phyloP scores from a whole-genome alignment of 2,113 vertebrate species.

The Sinocyclocheilus rhinocerous region DNA sequence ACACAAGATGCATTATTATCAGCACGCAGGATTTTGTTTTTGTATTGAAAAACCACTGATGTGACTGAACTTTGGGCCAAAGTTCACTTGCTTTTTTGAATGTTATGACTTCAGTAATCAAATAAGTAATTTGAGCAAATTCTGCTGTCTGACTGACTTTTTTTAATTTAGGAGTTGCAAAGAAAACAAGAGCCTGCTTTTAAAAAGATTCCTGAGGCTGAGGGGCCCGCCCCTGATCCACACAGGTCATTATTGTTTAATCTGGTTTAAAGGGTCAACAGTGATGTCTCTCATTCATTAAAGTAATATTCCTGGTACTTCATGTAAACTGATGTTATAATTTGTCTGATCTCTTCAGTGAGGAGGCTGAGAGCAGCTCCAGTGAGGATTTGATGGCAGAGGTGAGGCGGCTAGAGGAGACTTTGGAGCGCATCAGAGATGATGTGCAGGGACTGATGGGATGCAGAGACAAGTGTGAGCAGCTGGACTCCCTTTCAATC shows the following conservation, averaged over 20 bases:
- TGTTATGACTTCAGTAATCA: background rate
- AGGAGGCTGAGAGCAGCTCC: conserved; percentile 63
- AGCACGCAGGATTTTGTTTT: background rate
- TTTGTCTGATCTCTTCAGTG: conserved; percentile 44
- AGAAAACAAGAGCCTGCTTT: conserved; percentile 52
- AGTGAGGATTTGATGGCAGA: conserved; percentile 71
- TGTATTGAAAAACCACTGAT: background rate
- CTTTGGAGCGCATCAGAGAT: conserved; percentile 72
- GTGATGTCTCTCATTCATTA: background rate
- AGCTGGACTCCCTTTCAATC: conserved; percentile 62
- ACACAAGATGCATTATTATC: background rate
- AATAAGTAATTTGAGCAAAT: background rate
- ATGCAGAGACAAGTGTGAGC: conserved; percentile 66
- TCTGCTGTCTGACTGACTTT: background rate
- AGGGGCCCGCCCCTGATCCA: conserved; percentile 44
- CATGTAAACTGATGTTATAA: background rate
- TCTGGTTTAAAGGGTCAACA: background rate
- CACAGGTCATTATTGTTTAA: conserved; percentile 69
- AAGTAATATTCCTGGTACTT: background rate
- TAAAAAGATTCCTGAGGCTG: conserved; percentile 34
- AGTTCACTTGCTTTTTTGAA: background rate
- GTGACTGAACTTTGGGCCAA: background rate
- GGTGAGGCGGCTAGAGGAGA: conserved; percentile 74
- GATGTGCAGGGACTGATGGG: conserved; percentile 69
- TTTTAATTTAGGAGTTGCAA: conserved; percentile 63